These are phyloP conservation scores for Steromphala cineraria DNA, from an alignment of 2,888 invertebrate genomes.

Conservation along the genomic window DNA sequence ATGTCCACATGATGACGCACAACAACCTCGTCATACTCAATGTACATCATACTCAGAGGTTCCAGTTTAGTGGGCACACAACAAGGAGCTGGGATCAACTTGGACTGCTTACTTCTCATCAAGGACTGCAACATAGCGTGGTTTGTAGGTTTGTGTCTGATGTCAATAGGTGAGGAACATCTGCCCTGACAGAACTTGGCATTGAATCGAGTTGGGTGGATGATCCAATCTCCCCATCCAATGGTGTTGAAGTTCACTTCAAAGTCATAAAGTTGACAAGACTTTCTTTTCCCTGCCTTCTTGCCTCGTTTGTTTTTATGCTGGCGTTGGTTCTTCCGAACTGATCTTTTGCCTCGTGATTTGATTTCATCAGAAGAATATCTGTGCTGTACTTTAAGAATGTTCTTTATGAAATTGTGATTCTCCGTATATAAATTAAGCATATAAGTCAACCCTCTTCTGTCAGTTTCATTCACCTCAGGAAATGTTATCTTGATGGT, in stretches of 20 bases:
- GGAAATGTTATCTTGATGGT: too few species aligned
- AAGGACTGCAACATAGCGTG: slow-evolving; percentile 73
- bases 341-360: not conserved
- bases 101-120: slow-evolving; percentile 62
- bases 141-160: slow-evolving; percentile 67
- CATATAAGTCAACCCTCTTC: too few species aligned
- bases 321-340: slow-evolving; percentile 3
- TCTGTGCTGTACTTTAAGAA: too few species aligned
- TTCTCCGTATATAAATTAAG: too few species aligned
- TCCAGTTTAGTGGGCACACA: slow-evolving; percentile 70
- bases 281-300: slow-evolving; percentile 41
- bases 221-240: slow-evolving; percentile 72
- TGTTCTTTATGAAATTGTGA: too few species aligned
- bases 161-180: slow-evolving; percentile 65
- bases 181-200: slow-evolving; percentile 67
- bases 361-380: not conserved
- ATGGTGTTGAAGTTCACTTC: slow-evolving; percentile 69
- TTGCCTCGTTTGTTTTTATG: slow-evolving; percentile 40
- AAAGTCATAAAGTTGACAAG: slow-evolving; percentile 61
- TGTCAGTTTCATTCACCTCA: too few species aligned
- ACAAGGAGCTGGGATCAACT: slow-evolving; percentile 63
- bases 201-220: slow-evolving; percentile 70
- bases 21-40: slow-evolving; percentile 70
- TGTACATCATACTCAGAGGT: slow-evolving; percentile 72
- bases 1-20: slow-evolving; percentile 71